Base-by-base conservation (phyloP, 2,113 vertebrate species). In the Dipodomys spectabilis region DNA sequence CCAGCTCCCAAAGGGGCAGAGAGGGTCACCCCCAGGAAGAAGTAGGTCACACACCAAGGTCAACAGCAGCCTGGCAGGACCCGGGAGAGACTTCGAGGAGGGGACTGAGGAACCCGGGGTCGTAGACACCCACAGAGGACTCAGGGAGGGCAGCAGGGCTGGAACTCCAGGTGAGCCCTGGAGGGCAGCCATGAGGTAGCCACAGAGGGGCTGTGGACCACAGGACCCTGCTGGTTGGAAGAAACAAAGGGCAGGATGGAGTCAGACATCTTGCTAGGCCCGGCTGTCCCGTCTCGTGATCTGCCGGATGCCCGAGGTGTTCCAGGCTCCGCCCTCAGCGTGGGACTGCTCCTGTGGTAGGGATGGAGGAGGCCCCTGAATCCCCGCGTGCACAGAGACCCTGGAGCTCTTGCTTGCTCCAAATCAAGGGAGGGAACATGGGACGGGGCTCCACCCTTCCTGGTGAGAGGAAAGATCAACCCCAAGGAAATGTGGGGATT, bases 201-300 rank as follows among this genome's bases (percentile, higher is more conserved):
- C 23, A 25, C 8, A 9, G 16, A 44, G 39, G 13, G 32, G 4
- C 1, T 18, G 5, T 1, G 25, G 64, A 25, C 60, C 27, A 3
- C 1, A 30, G 12, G 11, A 22, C 35, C 62, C 1, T 3, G 0
- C 13, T 15, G 10, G n/a, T 10, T 23, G 16, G 25, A 23, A 35
- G 16, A 9, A 4, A 11, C 49, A 13, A 53, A 4, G 5, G n/a
- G 68, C 0, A 0, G 69, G 39, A 23, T 35, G 57, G 2, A 45
- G 22, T 5, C 60, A 7, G 22, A 28, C n/a, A 27, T 35, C 64
- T 12, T 20, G 53, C 28, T 4, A 19, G 81, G 45, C 45, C 8
- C 0, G 32, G 25, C 22, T 28, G 67, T 18, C 53, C 0, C 13
- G 49, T 8, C 3, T 25, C 39, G 4, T 23, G 5, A 5, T 5